Percentiles rank a stretch among this genome's conserved stretches.
These are phyloP conservation scores for Callipepla californica DNA, from an alignment of 2,113 vertebrate genomes.

Conservation along the genomic window DNA sequence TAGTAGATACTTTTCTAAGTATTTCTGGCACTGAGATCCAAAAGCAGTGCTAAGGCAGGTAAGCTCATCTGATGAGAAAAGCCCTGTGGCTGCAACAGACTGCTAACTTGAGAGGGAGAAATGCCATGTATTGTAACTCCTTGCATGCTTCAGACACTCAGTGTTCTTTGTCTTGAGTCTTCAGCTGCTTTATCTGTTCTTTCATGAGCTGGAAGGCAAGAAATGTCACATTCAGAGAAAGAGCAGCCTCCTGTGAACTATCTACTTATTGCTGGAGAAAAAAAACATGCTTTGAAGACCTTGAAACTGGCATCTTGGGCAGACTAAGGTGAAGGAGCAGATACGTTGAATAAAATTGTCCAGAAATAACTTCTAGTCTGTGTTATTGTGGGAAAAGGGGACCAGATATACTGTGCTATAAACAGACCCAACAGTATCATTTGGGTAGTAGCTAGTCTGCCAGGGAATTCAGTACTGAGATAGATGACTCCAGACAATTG, in stretches of 20 bases:
- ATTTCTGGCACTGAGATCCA: slow-evolving; percentile 83
- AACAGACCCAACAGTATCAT: not conserved
- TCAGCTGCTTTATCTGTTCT: not conserved
- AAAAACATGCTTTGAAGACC: not conserved
- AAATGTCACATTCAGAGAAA: not conserved
- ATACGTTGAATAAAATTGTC: not conserved
- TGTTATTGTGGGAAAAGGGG: not conserved
- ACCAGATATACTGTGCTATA: not conserved
- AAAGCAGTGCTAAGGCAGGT: slow-evolving; percentile 80
- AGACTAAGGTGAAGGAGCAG: not conserved
- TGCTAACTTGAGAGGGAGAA: slow-evolving; percentile 64
- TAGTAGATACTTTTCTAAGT: slow-evolving; percentile 88
- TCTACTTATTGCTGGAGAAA: not conserved
- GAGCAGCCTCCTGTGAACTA: not conserved
- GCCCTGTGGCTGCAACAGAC: slow-evolving; percentile 77
- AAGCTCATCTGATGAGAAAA: slow-evolving; percentile 73
- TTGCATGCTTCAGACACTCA: not conserved
- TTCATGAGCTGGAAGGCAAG: not conserved
- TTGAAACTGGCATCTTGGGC: not conserved
- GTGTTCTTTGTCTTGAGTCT: not conserved
- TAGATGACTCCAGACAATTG: not conserved
- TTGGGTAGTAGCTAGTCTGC: not conserved
- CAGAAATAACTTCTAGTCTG: not conserved
- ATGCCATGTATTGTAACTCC: not conserved
- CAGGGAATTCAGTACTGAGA: not conserved